These are phyloP conservation scores for Epinephelus cyanopodus DNA, from an alignment of 2,113 vertebrate species.

Conservation along the genomic window DNA sequence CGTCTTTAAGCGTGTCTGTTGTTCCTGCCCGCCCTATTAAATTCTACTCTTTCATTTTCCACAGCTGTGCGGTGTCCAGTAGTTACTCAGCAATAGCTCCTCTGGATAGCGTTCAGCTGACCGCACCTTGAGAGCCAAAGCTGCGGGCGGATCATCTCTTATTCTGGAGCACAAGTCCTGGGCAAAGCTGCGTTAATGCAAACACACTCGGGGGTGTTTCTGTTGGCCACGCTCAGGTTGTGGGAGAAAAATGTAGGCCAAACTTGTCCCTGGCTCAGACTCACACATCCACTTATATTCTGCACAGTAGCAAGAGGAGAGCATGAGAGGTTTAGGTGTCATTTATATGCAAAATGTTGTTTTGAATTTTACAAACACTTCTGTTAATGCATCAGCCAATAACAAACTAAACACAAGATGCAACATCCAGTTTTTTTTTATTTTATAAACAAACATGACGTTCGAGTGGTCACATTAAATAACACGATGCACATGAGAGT, in stretches of 20 bases:
- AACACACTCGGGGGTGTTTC: slow-evolving; percentile 49
- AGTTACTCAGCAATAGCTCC: slow-evolving; percentile 33
- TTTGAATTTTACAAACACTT: not conserved
- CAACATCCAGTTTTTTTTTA: too few relatives aligned
- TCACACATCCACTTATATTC: slow-evolving; percentile 20
- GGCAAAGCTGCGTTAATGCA: slow-evolving; percentile 49
- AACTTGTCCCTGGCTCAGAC: slow-evolving; percentile 32
- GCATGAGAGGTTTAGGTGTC: not conserved
- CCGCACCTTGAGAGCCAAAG: slow-evolving; percentile 42
- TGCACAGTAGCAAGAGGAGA: not conserved
- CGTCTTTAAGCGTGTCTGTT: slow-evolving; percentile 24
- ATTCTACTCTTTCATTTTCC: slow-evolving; percentile 59
- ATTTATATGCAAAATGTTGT: not conserved
- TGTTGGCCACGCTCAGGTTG: slow-evolving; percentile 35
- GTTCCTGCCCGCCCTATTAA: slow-evolving; percentile 30
- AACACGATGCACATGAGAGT: not conserved
- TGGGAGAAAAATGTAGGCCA: slow-evolving; percentile 26
- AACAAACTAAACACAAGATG: not conserved
- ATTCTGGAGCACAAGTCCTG: slow-evolving; percentile 33
- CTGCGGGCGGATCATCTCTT: slow-evolving; percentile 45
- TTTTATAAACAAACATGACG: not conserved
- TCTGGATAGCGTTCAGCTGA: slow-evolving; percentile 31
- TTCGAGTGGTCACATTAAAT: not conserved
- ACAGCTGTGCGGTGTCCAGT: slow-evolving; percentile 42
- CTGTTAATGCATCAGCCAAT: not conserved